Percentiles rank a stretch among this genome's conserved stretches.
Evolutionary conservation across 1,140 invertebrate species (phyloP).

Genomic region (Nebria ingens): DNA sequence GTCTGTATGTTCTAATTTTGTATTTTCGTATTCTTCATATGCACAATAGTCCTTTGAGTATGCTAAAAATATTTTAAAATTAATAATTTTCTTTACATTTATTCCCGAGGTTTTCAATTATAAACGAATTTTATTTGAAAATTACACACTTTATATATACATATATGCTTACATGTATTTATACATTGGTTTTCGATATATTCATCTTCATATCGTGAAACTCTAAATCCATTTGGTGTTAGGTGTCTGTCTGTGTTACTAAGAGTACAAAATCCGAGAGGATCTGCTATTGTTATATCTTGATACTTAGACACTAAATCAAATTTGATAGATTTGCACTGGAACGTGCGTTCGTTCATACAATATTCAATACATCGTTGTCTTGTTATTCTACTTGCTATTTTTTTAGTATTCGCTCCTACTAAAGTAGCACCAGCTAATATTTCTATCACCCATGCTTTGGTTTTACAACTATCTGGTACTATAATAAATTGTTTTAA

Average conservation of each 20-base stretch:
- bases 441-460: slow-evolving; percentile 38
- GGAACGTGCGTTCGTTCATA: slow-evolving; percentile 35
- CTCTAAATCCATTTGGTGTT: slow-evolving; percentile 47
- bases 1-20: slow-evolving; percentile 23
- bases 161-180: slow-evolving; percentile 8
- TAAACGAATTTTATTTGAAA: neutral
- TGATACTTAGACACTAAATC: slow-evolving; percentile 32
- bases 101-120: neutral
- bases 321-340: slow-evolving; percentile 39
- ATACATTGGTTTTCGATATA: slow-evolving; percentile 54
- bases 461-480: slow-evolving; percentile 30
- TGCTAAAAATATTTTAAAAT: slow-evolving; percentile 14
- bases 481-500: slow-evolving; percentile 22
- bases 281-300: slow-evolving; percentile 24
- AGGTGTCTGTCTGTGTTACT: slow-evolving; percentile 48
- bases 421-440: slow-evolving; percentile 39
- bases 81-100: slow-evolving; percentile 1
- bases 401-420: slow-evolving; percentile 36
- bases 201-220: slow-evolving; percentile 47
- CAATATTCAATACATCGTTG: slow-evolving; percentile 38
- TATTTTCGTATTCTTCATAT: slow-evolving; percentile 32
- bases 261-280: slow-evolving; percentile 43
- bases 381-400: slow-evolving; percentile 34
- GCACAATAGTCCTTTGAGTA: slow-evolving; percentile 25
- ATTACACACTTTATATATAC: neutral